Percentiles rank a stretch among this genome's conserved stretches.
Evolutionary conservation across 2,797 vertebrate genomes (phyloP).

Genomic region (Anguilla megastoma): DNA sequence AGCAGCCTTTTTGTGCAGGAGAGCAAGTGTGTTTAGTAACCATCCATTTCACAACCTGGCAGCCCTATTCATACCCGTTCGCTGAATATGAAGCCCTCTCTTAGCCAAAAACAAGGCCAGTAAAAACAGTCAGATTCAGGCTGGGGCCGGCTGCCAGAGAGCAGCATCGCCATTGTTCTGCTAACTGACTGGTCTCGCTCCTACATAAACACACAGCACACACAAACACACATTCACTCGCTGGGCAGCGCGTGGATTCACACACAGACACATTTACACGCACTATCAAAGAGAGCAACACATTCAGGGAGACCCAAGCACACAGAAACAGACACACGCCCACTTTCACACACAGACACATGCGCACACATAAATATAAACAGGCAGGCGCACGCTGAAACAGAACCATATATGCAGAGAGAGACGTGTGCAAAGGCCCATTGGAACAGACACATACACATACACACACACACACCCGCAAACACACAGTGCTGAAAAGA

Average conservation of each 20-base stretch:
- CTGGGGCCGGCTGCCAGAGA: constrained; percentile 30
- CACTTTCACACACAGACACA: not conserved
- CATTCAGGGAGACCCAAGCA: not conserved
- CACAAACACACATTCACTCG: constrained; percentile 41
- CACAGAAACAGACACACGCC: not conserved
- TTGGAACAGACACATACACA: constrained; percentile 14
- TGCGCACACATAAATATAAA: not conserved
- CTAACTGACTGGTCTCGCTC: not conserved
- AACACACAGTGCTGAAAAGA: constrained; percentile 23
- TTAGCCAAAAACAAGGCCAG: constrained; percentile 24
- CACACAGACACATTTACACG: constrained; percentile 28
- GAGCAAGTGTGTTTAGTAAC: not conserved
- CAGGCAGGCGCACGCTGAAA: not conserved
- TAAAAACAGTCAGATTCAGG: constrained; percentile 34
- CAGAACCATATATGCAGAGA: not conserved
- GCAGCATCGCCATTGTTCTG: not conserved
- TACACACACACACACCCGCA: constrained; percentile 1
- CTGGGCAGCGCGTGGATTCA: too few relatives aligned
- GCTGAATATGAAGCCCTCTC: not conserved
- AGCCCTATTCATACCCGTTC: not conserved
- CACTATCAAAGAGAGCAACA: not conserved
- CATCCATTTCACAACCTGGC: constrained; percentile 33
- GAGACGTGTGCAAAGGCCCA: not conserved
- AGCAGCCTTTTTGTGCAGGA: not conserved
- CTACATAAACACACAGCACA: constrained; percentile 30